Percentiles rank a stretch among this genome's conserved stretches.
Evolutionary conservation across 2,888 invertebrate species (phyloP).

Genomic region (Leptogaster cylindrica): DNA sequence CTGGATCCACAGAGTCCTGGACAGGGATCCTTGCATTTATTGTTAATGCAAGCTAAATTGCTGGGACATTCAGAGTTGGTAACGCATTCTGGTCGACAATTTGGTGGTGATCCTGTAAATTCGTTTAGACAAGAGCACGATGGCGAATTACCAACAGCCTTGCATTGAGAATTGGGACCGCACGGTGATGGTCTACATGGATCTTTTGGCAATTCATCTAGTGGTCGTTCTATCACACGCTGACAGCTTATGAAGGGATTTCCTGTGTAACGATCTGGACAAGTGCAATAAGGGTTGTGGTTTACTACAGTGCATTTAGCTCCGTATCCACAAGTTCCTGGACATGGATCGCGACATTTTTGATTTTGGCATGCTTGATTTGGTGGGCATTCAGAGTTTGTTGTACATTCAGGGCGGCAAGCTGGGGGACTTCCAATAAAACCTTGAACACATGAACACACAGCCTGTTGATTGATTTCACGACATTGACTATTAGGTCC

Average conservation of each 20-base stretch:
- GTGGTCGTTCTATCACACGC: conserved; percentile 53
- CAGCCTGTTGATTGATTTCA: conserved; percentile 72
- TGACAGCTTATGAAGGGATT: conserved; percentile 66
- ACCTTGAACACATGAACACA: conserved; percentile 72
- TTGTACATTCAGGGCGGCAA: conserved; percentile 76
- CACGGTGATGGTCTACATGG: conserved; percentile 77
- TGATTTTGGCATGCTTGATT: conserved; percentile 73
- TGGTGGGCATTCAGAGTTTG: conserved; percentile 71
- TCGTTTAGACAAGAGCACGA: conserved; percentile 76
- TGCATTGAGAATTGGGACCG: conserved; percentile 75
- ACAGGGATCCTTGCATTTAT: conserved; percentile 77
- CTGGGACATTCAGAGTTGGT: conserved; percentile 74
- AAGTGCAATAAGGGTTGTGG: conserved; percentile 78
- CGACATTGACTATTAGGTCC: conserved; percentile 81
- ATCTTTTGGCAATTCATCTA: conserved; percentile 59
- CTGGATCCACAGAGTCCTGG: conserved; percentile 75
- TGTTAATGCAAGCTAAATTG: conserved; percentile 73
- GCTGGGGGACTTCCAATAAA: conserved; percentile 75
- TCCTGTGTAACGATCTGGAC: conserved; percentile 71
- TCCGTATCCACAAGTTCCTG: conserved; percentile 69
- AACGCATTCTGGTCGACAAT: conserved; percentile 77
- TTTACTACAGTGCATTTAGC: conserved; percentile 70
- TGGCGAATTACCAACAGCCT: conserved; percentile 69
- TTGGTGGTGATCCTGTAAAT: conserved; percentile 74
- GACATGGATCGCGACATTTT: conserved; percentile 75